Base-by-base conservation (phyloP, 1,140 invertebrate genomes). In the Lasioglossum baleicum region DNA sequence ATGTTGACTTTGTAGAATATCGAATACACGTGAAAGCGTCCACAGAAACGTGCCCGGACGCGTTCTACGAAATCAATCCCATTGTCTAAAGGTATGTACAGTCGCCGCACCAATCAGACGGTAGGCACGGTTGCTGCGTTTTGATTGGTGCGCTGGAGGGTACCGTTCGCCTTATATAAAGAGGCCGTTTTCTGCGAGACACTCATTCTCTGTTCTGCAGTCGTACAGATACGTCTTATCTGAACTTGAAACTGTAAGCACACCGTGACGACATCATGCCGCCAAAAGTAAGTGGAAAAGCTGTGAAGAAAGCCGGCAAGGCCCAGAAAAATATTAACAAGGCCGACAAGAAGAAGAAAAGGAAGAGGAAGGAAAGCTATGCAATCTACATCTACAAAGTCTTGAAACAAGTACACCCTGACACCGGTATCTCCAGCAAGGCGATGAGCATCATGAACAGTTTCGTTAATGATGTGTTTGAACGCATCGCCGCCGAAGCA, bases 381-480 rank as follows among this genome's bases (percentile, higher is more conserved):
- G 94, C 94, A 0, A 95, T 95, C 68, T 96, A 96, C 90, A 94
- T 96, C 31, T 96, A 95, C 92, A 96, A 96, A 87, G 93, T 97
- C 13, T 85, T 97, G 83, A 95, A 96, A 82, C 95, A 96, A 90
- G 95, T 96, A 17, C 95, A 96, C 89, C 95, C 95, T 3, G 92
- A 96, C 86, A 96, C 95, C 76, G 95, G 95, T 58, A 95, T 96
- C 56, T 96, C 95, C 13, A 92, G 91, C 58, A 95, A 95, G 87
- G 94, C 94, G 0, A 95, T 95, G 94, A 94, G 92, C 42, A 94
- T 95, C 85, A 95, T 95, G 94, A 94, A 94, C 88, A 94, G 92
- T 63, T 96, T 96, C 88, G 95, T 96, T 51, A 94, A 94, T 63
- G 95, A 96, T 85, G 95, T 96, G 69, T 96, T 96, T 84, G 95